Conservation (phyloP, 2,888 invertebrate species). For the Rhyacophila evoluta region DNA sequence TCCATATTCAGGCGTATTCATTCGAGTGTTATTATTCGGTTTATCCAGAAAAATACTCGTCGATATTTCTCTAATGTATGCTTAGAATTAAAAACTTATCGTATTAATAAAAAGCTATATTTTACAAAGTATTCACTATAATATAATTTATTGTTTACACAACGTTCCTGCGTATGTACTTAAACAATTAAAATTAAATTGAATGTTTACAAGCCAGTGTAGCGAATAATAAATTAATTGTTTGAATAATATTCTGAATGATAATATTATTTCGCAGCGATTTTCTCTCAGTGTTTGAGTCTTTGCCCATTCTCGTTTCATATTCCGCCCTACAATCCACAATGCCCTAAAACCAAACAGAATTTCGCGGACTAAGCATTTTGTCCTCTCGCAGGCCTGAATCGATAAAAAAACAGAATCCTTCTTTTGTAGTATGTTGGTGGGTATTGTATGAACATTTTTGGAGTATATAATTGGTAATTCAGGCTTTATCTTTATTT, state of each 20-base stretch:
- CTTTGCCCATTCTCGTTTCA: constrained; percentile 25
- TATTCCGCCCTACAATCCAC: not conserved
- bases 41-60: too few relatives aligned
- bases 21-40: too few relatives aligned
- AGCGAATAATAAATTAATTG: constrained; percentile 7
- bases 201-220: not conserved
- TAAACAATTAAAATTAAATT: constrained; percentile 10
- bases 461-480: not conserved
- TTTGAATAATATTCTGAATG: not conserved
- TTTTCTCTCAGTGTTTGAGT: constrained; percentile 17
- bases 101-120: too few relatives aligned
- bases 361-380: constrained; percentile 48
- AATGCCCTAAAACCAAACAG: constrained; percentile 50
- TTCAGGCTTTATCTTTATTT: not conserved
- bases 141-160: too few relatives aligned
- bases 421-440: not conserved
- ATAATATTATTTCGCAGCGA: not conserved
- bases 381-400: constrained; percentile 45
- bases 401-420: constrained; percentile 52
- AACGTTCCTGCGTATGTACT: not conserved
- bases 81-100: too few relatives aligned
- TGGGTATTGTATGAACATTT: not conserved
- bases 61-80: too few relatives aligned
- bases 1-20: too few relatives aligned
- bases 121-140: too few relatives aligned